Conservation (phyloP, 2,888 invertebrate species). For the Tribolium freemani region DNA sequence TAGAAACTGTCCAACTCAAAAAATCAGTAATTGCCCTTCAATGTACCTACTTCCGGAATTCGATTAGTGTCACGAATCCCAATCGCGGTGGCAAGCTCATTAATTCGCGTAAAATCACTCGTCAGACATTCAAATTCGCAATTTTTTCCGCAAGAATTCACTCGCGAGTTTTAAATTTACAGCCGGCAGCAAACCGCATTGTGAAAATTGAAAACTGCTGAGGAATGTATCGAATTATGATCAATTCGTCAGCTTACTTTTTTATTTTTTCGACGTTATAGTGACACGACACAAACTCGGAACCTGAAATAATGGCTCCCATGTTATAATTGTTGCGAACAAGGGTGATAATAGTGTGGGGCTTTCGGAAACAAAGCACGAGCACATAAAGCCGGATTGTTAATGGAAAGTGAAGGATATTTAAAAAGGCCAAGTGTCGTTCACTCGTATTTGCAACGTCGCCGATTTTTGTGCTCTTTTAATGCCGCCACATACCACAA, state of each 20-base stretch:
- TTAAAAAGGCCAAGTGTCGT: slow-evolving; percentile 47
- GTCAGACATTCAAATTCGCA: slow-evolving; percentile 16
- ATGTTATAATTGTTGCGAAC: slow-evolving; percentile 40
- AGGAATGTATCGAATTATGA: slow-evolving; percentile 37
- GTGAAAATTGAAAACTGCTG: slow-evolving; percentile 36
- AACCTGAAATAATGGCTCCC: slow-evolving; percentile 16
- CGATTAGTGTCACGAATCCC: neutral
- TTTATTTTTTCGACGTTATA: slow-evolving; percentile 3
- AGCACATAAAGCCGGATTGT: slow-evolving; percentile 49
- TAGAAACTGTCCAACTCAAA: too few species aligned
- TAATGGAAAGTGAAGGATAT: slow-evolving; percentile 46
- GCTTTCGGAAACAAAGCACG: slow-evolving; percentile 46
- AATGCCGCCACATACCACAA: neutral
- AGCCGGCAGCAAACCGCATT: slow-evolving; percentile 31
- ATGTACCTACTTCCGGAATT: too few species aligned
- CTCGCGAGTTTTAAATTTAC: slow-evolving; percentile 26
- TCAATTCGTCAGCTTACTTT: slow-evolving; percentile 20
- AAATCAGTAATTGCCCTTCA: too few species aligned
- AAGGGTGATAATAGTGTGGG: slow-evolving; percentile 35
- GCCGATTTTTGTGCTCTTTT: neutral
- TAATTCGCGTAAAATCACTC: slow-evolving; percentile 3
- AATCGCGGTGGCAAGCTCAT: neutral
- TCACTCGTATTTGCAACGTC: neutral
- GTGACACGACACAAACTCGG: neutral
- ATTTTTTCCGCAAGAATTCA: slow-evolving; percentile 24